phyloP scores from a whole-genome alignment of 2,113 vertebrate genomes.

The Leptosomus discolor region DNA sequence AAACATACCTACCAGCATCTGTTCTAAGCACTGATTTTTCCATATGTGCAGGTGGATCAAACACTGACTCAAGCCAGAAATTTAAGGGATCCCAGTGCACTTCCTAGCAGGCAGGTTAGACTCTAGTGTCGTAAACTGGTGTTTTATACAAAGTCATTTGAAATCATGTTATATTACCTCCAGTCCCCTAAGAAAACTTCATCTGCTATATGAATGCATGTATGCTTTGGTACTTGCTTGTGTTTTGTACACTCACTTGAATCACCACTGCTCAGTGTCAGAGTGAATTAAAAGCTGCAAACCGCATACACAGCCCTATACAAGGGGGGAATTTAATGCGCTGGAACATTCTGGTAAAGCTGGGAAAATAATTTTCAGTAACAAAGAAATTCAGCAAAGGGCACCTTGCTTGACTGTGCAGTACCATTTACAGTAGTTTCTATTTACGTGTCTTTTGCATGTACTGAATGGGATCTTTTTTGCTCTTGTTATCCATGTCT shows the following conservation, averaged over 20 bases:
- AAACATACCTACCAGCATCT: neutral
- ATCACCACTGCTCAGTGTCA: too few relatives aligned
- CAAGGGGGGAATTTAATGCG: too few relatives aligned
- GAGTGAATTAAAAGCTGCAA: neutral
- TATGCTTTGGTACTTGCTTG: neutral
- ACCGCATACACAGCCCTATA: rapidly evolving
- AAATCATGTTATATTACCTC: neutral
- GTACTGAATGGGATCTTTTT: neutral
- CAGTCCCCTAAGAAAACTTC: neutral
- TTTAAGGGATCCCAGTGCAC: neutral
- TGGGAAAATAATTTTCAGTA: neutral
- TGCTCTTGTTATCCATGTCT: neutral
- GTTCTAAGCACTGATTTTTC: neutral
- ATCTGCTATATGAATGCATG: neutral
- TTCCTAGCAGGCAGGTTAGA: neutral
- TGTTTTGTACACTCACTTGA: rapidly evolving
- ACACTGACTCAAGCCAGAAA: neutral
- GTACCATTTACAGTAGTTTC: neutral
- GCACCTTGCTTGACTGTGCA: neutral
- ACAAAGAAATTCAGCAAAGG: neutral
- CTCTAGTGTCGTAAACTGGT: neutral
- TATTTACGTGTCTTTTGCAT: neutral
- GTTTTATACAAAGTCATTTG: neutral
- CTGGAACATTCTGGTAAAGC: neutral
- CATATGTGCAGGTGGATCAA: neutral